Conservation (phyloP, 2,113 vertebrate species). For the Brevimyrus niger region DNA sequence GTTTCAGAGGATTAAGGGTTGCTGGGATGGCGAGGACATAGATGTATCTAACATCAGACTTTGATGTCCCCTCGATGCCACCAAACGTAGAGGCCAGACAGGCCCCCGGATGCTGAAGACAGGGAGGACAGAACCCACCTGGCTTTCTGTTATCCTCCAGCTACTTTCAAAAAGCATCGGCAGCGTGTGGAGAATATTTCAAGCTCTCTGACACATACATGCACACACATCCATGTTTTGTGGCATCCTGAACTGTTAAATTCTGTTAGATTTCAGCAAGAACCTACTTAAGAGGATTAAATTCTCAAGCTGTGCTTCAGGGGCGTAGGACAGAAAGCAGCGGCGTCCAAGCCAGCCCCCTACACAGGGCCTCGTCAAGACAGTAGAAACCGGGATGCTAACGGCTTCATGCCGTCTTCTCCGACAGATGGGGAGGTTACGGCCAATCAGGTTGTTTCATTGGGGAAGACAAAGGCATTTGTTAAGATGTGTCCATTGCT, state of each 20-base stretch:
- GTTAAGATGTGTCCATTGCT: background rate
- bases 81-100: background rate
- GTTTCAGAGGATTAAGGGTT: slow-evolving; percentile 3
- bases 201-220: background rate
- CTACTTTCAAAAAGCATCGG: background rate
- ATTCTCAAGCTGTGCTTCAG: background rate
- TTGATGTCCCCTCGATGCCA: background rate
- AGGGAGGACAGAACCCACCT: background rate
- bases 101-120: background rate
- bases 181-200: background rate
- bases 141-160: background rate
- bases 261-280: background rate
- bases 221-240: background rate
- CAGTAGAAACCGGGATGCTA: slow-evolving; percentile 37
- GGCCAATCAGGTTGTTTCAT: slow-evolving; percentile 59
- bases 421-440: slow-evolving; percentile 60
- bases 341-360: background rate
- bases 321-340: background rate
- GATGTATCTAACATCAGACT: background rate
- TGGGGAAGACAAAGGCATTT: slow-evolving; percentile 39
- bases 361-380: background rate
- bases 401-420: slow-evolving; percentile 47
- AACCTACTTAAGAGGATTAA: background rate
- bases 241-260: background rate
- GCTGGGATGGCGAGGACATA: background rate